Evolutionary conservation across 2,113 vertebrate genomes (phyloP).

Genomic region (Channa argus): DNA sequence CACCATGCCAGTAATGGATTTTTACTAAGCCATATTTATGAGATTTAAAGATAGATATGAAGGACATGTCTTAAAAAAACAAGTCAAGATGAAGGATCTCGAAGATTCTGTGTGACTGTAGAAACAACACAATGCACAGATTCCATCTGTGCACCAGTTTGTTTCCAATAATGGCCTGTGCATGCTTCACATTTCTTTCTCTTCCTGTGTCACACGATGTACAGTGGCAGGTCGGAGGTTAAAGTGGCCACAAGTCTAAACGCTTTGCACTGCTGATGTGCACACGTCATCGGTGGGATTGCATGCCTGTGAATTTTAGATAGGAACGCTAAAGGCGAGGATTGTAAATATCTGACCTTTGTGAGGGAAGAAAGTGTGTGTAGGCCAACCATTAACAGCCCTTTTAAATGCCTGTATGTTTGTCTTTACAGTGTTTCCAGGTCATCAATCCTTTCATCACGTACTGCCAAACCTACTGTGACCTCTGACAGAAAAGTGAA

Average conservation of each 20-base stretch:
- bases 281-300: constrained; percentile 35
- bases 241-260: constrained; percentile 55
- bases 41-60: too few species aligned
- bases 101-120: too few species aligned
- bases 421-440: constrained; percentile 52
- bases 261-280: constrained; percentile 10
- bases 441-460: constrained; percentile 46
- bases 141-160: constrained; percentile 18
- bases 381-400: neutral
- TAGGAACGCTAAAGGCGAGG: constrained; percentile 36
- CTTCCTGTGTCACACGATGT: neutral
- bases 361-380: constrained; percentile 12
- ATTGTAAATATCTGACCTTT: constrained; percentile 42
- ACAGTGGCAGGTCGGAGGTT: constrained; percentile 25
- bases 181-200: constrained; percentile 31
- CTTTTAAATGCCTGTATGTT: constrained; percentile 27
- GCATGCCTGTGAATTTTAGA: constrained; percentile 42
- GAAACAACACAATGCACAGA: neutral
- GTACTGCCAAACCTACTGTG: constrained; percentile 20
- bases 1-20: neutral
- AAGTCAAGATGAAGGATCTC: too few species aligned
- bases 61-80: too few species aligned
- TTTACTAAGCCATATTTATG: too few species aligned
- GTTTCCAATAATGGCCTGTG: constrained; percentile 23
- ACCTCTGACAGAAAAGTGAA: constrained; percentile 60